These are phyloP conservation scores for Apodemus agrarius DNA, from an alignment of 2,797 vertebrate species.

Conservation along the genomic window DNA sequence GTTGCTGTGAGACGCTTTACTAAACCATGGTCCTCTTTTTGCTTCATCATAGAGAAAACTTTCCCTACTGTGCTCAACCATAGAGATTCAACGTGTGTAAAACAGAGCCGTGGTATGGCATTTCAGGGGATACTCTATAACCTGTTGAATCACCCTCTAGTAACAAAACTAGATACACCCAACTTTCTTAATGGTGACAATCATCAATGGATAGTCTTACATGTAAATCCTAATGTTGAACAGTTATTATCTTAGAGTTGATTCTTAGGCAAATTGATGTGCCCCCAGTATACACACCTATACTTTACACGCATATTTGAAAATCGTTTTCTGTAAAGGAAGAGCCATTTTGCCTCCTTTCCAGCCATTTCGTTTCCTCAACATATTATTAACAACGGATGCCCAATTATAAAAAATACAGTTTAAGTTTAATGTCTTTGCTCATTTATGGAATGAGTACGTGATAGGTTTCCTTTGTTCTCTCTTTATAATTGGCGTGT, in stretches of 20 bases:
- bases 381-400: slow-evolving; percentile 21
- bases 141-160: not conserved
- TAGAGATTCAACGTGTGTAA: not conserved
- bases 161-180: not conserved
- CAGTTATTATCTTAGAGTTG: not conserved
- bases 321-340: not conserved
- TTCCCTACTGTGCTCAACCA: not conserved
- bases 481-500: not conserved
- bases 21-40: slow-evolving; percentile 32
- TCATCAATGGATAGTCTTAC: not conserved
- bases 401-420: not conserved
- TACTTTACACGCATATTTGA: slow-evolving; percentile 1
- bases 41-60: not conserved
- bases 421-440: slow-evolving; percentile 42
- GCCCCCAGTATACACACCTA: not conserved
- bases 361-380: slow-evolving; percentile 28
- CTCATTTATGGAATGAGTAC: not conserved
- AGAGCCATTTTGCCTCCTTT: not conserved
- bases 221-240: not conserved
- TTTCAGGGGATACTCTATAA: not conserved
- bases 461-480: not conserved
- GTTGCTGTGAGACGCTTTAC: not conserved
- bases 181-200: slow-evolving; percentile 3
- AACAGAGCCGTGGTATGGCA: not conserved
- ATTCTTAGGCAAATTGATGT: not conserved